Percentiles rank a stretch among this genome's conserved stretches.
phyloP scores from a whole-genome alignment of 2,797 vertebrate genomes.

The Geotrypetes seraphini region DNA sequence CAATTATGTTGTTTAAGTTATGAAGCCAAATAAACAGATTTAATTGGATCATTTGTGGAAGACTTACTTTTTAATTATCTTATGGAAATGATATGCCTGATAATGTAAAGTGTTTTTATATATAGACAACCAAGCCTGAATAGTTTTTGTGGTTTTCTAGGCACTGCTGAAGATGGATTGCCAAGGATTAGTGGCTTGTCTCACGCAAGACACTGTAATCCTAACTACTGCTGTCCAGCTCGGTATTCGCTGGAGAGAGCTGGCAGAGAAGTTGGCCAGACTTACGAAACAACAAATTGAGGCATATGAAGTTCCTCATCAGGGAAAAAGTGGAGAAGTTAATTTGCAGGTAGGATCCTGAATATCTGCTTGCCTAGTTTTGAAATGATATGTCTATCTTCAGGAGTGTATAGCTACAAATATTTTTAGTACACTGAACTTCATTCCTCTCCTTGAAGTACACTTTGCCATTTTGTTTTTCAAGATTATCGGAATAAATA shows the following conservation, averaged over 20 bases:
- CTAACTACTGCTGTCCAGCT: conserved; percentile 90
- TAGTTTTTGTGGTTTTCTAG: conserved; percentile 46
- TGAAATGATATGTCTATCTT: fast-evolving
- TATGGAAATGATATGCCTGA: no score
- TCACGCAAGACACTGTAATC: conserved; percentile 82
- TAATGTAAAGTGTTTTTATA: no score
- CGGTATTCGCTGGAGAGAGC: conserved; percentile 79
- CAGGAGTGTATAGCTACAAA: no score
- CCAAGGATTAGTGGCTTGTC: conserved; percentile 66
- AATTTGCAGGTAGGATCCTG: conserved; percentile 58
- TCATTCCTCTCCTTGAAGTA: no score
- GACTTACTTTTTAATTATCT: no score
- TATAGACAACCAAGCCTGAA: no score
- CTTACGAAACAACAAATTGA: conserved; percentile 80
- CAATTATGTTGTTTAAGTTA: no score
- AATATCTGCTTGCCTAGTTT: not conserved
- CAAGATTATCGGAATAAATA: no score
- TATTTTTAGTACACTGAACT: no score
- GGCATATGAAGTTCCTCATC: conserved; percentile 78
- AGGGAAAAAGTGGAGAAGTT: conserved; percentile 64
- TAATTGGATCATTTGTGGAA: no score
- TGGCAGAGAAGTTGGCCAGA: conserved; percentile 74
- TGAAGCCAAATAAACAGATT: no score
- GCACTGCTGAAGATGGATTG: conserved; percentile 86
- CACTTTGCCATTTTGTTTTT: no score